Conservation (phyloP, 2,888 invertebrate genomes). For the Alsophila aescularia region DNA sequence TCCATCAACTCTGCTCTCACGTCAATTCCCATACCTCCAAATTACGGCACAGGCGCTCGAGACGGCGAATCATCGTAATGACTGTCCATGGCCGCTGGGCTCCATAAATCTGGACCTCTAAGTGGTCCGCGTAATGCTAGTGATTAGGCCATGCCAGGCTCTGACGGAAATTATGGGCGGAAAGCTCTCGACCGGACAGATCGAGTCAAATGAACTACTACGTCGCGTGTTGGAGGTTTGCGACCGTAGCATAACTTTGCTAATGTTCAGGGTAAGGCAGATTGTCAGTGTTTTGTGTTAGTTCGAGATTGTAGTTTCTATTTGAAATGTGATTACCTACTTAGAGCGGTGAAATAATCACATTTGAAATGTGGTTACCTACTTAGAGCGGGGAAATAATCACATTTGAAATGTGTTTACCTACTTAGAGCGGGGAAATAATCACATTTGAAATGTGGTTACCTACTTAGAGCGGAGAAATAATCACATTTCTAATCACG, state of each 20-base stretch:
- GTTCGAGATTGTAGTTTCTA: not conserved
- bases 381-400: too few species aligned
- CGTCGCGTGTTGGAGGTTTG: constrained; percentile 5
- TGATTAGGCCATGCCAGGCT: constrained; percentile 48
- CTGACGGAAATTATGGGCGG: constrained; percentile 48
- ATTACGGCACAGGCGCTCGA: constrained; percentile 51
- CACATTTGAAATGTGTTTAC: too few species aligned
- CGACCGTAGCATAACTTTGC: too few species aligned
- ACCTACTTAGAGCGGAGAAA: too few species aligned
- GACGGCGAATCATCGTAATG: constrained; percentile 56
- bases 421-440: too few species aligned
- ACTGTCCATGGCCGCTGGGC: constrained; percentile 17
- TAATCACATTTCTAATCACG: too few species aligned
- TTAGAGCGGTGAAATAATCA: too few species aligned
- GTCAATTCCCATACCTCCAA: constrained; percentile 40
- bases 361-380: too few species aligned
- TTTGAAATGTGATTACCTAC: too few species aligned
- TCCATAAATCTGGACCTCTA: constrained; percentile 35
- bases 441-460: too few species aligned
- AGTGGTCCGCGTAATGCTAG: constrained; percentile 49
- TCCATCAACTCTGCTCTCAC: constrained; percentile 1
- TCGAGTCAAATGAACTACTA: not conserved
- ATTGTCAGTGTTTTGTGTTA: not conserved
- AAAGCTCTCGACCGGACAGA: constrained; percentile 35
- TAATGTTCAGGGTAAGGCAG: constrained; percentile 6